These are phyloP conservation scores for Drosophila repletoides DNA, from an alignment of 1,140 invertebrate genomes.

Conservation along the genomic window DNA sequence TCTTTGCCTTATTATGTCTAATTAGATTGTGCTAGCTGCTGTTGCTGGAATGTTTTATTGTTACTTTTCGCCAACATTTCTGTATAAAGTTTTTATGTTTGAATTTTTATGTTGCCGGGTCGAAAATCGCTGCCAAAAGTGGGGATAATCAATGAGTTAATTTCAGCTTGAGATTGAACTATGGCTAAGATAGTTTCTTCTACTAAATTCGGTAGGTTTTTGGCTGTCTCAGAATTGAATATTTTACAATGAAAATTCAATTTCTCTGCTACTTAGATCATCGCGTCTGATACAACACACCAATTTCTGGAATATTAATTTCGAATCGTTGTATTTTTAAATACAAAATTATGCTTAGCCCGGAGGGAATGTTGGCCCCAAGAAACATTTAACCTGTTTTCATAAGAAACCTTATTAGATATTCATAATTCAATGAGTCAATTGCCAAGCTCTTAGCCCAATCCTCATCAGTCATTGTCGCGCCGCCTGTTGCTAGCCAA, in stretches of 20 bases:
- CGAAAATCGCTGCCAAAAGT: conserved; percentile 19
- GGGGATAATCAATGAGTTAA: conserved; percentile 30
- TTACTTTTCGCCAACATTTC: conserved; percentile 12
- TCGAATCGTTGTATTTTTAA: no score
- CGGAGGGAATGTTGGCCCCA: no score
- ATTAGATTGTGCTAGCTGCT: conserved; percentile 62
- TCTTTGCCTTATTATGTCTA: conserved; percentile 74
- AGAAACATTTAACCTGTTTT: conserved; percentile 32
- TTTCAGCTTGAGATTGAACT: conserved; percentile 1
- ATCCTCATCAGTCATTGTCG: conserved; percentile 18
- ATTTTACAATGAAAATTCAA: no score
- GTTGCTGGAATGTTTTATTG: conserved; percentile 38
- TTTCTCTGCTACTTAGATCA: no score
- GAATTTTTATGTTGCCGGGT: conserved; percentile 1
- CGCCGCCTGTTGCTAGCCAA: conserved; percentile 21
- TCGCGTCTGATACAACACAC: not conserved
- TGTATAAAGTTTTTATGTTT: conserved; percentile 26
- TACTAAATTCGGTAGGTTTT: no score
- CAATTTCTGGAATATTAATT: not conserved
- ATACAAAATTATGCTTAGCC: no score
- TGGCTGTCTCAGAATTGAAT: no score
- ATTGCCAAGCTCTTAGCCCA: conserved; percentile 10
- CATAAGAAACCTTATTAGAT: conserved; percentile 13
- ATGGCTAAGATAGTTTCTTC: no score
- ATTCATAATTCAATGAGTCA: conserved; percentile 25